Base-by-base conservation (phyloP, 2,797 vertebrate species). In the Microcaecilia unicolor region DNA sequence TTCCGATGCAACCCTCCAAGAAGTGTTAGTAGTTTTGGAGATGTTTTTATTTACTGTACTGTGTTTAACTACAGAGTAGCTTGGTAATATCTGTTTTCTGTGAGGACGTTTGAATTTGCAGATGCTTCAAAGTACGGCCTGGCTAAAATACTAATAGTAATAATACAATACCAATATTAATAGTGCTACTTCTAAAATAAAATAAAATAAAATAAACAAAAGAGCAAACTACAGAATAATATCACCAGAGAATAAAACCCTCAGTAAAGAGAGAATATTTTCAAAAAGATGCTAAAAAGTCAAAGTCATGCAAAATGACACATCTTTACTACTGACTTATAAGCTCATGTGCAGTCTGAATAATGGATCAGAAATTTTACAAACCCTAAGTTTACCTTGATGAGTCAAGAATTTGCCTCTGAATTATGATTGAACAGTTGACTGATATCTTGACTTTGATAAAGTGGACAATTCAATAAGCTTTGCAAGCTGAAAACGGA, bases 301-400 rank as follows among this genome's bases (percentile, higher is more conserved):
- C n/a, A n/a, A n/a, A n/a, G n/a, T n/a, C n/a, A n/a, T n/a, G n/a
- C n/a, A n/a, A n/a, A n/a, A n/a, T n/a, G n/a, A n/a, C n/a, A n/a
- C n/a, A n/a, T n/a, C n/a, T n/a, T n/a, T n/a, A n/a, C n/a, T n/a
- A n/a, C n/a, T n/a, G n/a, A n/a, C n/a, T n/a, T n/a, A n/a, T n/a
- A n/a, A n/a, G n/a, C n/a, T n/a, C n/a, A n/a, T 8, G 20, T 20
- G 5, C 19, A 20, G 20, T 8, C 19, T 16, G 22, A 54, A 51
- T 33, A 53, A 50, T 65, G 55, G 48, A 45, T 52, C 58, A 48
- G 35, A 51, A 51, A 31, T 16, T 9, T 37, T 28, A 24, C 33
- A 49, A 52, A 38, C 37, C 48, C 34, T 21, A 55, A 44, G 37
- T 15, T 38, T 41, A 34, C 16, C 17, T 2, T 39, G 27, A 28